A percentile compares a stretch with the other conserved stretches of the same genome.
Conservation (phyloP, 2,888 invertebrate species). For the Rhorus exstirpatorius region DNA sequence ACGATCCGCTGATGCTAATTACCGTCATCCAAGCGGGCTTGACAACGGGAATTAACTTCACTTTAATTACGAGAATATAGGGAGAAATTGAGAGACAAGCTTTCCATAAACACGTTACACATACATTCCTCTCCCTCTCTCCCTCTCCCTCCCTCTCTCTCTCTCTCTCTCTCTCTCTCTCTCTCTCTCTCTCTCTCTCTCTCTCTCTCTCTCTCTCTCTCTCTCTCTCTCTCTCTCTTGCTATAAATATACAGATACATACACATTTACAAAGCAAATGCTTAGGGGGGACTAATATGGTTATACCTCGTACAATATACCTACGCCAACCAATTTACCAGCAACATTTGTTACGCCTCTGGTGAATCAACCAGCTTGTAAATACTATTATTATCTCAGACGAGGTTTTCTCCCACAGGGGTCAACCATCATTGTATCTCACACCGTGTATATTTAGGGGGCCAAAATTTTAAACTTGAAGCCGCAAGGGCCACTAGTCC, state of each 20-base stretch:
- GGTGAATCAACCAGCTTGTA: constrained; percentile 27
- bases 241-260: not conserved
- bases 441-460: too few species aligned
- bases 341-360: constrained; percentile 31
- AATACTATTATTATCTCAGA: constrained; percentile 12
- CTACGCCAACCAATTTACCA: constrained; percentile 23
- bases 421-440: too few species aligned
- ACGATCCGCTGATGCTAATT: constrained; percentile 76
- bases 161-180: not conserved
- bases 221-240: not conserved
- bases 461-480: too few species aligned
- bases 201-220: not conserved
- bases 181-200: not conserved
- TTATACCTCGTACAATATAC: not conserved
- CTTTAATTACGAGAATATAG: constrained; percentile 74
- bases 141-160: not conserved
- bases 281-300: constrained; percentile 7
- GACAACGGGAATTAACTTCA: constrained; percentile 76
- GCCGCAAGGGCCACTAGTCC: too few species aligned
- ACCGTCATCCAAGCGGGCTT: constrained; percentile 71
- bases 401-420: not conserved
- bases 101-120: constrained; percentile 24
- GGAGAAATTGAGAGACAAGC: constrained; percentile 51
- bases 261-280: not conserved
- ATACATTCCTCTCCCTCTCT: not conserved